Evolutionary conservation across 2,113 vertebrate genomes (phyloP), one percentile per base, ranked within the genome.

Genomic region (Hystrix brachyura): DNA sequence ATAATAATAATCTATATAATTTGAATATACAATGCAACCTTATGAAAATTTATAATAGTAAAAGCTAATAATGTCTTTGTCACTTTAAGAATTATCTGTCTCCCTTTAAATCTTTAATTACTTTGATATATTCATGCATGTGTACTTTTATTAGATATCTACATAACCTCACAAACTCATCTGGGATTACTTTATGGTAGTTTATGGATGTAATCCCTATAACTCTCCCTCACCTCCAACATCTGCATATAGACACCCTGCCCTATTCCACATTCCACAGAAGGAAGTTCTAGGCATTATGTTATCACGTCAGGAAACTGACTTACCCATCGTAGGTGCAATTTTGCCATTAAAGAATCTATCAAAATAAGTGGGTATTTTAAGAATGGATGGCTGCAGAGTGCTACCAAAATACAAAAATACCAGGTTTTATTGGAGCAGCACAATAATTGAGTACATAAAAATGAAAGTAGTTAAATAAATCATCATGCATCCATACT

Each of bases 41-140:
- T 38, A 90, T 57, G 71, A 5, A 88, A 76, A 69, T 59, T n/a
- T 60, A 62, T 69, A 62, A 79, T 48, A 71, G n/a, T n/a, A 34
- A 55, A 3, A 67, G 29, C 23, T 10, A 91, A 9, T 74, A 34
- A 38, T 38, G 38, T 81, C 23, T 21, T 51, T 65, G 53, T 23
- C 64, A 89, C 34, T 94, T 81, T 89, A 62, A 81, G 21, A 80
- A 34, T 13, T 34, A 60, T 1, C 5, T 65, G 76, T 48, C 29
- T 89, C 53, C 18, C 67, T 74, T 84, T 95, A 80, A 95, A 76
- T 79, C 14, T 27, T 90, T 21, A 57, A 38, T 85, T 48, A 48
- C 5, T 1, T 13, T n/a, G 76, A 48, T 57, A 27, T 67, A 79
- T 27, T 25, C 7, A 9, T 57, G 59, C 7, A 60, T 74, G 11